Percentiles rank a stretch among this genome's conserved stretches.
Evolutionary conservation across 2,888 invertebrate species (phyloP).

Genomic region (Tenthredo notha): DNA sequence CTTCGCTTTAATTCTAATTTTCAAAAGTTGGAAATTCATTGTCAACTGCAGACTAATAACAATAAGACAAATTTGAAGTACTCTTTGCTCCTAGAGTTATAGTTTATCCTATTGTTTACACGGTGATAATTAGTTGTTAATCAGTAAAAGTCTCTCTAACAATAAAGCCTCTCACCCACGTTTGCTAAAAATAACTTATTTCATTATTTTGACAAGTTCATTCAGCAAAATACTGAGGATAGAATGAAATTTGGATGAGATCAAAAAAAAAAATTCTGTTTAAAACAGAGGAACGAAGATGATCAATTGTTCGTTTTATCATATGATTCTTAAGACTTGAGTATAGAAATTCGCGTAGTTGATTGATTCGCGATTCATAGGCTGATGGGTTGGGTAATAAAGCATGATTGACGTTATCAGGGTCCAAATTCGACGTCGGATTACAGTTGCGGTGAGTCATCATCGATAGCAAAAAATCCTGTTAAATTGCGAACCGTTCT

Average conservation of each 20-base stretch:
- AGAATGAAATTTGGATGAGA: no score
- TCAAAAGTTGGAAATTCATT: neutral
- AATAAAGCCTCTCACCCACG: neutral
- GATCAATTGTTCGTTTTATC: neutral
- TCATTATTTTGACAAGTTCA: neutral
- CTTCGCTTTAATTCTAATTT: neutral
- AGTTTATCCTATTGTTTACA: neutral
- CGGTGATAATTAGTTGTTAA: neutral
- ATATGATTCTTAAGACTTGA: neutral
- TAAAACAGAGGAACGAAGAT: neutral
- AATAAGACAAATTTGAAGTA: neutral
- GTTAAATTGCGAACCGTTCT: neutral
- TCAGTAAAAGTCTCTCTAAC: neutral
- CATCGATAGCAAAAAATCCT: constrained; percentile 23
- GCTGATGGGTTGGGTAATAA: neutral
- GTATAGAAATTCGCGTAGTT: neutral
- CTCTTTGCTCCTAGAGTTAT: neutral
- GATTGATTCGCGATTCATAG: neutral
- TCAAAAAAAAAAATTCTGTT: neutral
- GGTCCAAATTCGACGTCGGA: neutral
- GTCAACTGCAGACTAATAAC: constrained; percentile 18
- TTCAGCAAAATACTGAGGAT: neutral
- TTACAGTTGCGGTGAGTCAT: neutral
- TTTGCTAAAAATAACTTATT: neutral
- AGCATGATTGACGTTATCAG: neutral